Percentiles rank a stretch among this genome's conserved stretches.
Conservation (phyloP, 2,797 vertebrate species). For the Tachyglossus aculeatus region DNA sequence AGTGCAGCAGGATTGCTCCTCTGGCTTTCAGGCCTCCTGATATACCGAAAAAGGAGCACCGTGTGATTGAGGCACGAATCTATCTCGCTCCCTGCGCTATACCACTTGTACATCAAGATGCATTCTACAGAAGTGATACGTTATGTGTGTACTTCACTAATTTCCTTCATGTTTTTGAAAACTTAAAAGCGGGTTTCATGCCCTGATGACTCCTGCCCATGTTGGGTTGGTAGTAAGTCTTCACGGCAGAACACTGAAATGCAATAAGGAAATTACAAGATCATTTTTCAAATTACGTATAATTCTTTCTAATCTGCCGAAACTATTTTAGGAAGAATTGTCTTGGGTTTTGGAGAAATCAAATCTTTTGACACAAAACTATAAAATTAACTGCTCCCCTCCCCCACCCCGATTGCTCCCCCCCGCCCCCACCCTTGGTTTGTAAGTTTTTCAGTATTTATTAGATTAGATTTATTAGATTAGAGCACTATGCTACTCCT, state of each 20-base stretch:
- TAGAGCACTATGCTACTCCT: conserved; percentile 65
- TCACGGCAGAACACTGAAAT: conserved; percentile 36
- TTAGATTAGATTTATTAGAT: conserved; percentile 81
- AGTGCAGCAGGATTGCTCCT: conserved; percentile 4
- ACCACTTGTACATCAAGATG: conserved; percentile 33
- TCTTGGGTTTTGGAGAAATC: conserved; percentile 54
- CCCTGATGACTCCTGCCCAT: conserved; percentile 55
- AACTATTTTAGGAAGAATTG: conserved; percentile 50
- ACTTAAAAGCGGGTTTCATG: conserved; percentile 56
- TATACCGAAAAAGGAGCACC: conserved; percentile 18
- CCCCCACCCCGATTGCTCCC: too few relatives aligned
- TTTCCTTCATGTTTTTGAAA: conserved; percentile 29
- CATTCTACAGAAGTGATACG: conserved; percentile 18
- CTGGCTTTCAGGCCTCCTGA: conserved; percentile 2
- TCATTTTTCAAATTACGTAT: not conserved
- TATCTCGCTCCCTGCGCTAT: conserved; percentile 42
- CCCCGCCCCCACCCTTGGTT: conserved; percentile 29
- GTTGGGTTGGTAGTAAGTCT: conserved; percentile 41
- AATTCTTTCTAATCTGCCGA: conserved; percentile 30
- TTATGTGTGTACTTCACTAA: conserved; percentile 7
- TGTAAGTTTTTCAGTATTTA: conserved; percentile 80
- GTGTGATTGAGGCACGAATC: conserved; percentile 12
- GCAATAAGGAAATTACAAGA: conserved; percentile 36
- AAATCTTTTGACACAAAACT: conserved; percentile 3
- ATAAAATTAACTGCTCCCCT: not conserved